Conservation (phyloP, 2,113 vertebrate species). For the Pomatostomus ruficeps region DNA sequence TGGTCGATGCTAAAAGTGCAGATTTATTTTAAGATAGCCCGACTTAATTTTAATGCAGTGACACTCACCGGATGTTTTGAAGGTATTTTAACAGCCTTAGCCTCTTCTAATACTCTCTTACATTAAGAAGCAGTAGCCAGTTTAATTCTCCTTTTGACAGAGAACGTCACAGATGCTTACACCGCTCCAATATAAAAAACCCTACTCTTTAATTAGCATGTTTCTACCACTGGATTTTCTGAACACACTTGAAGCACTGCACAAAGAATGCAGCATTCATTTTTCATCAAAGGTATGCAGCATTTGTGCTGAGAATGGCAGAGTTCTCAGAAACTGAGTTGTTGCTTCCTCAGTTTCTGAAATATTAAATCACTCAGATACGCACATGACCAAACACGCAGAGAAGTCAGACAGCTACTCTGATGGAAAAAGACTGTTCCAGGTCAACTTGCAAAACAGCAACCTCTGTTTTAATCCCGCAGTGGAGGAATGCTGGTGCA, state of each 20-base stretch:
- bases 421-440: conserved; percentile 38
- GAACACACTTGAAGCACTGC: not conserved
- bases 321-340: not conserved
- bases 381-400: rapidly evolving
- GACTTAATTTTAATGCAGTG: conserved; percentile 38
- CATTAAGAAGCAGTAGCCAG: not conserved
- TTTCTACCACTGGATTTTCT: not conserved
- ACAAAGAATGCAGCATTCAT: not conserved
- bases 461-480: not conserved
- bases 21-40: conserved; percentile 46
- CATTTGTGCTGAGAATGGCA: not conserved
- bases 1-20: not conserved
- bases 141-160: not conserved
- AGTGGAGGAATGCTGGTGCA: not conserved
- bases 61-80: conserved; percentile 39
- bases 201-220: not conserved
- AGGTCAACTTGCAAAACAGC: conserved; percentile 16
- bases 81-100: not conserved
- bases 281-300: conserved; percentile 22
- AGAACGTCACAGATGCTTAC: not conserved
- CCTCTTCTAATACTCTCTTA: not conserved
- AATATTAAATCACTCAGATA: not conserved
- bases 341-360: not conserved
- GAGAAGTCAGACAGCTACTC: not conserved
- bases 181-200: rapidly evolving